These are phyloP conservation scores for Telenomus remus DNA, from an alignment of 1,140 invertebrate genomes.

Conservation along the genomic window DNA sequence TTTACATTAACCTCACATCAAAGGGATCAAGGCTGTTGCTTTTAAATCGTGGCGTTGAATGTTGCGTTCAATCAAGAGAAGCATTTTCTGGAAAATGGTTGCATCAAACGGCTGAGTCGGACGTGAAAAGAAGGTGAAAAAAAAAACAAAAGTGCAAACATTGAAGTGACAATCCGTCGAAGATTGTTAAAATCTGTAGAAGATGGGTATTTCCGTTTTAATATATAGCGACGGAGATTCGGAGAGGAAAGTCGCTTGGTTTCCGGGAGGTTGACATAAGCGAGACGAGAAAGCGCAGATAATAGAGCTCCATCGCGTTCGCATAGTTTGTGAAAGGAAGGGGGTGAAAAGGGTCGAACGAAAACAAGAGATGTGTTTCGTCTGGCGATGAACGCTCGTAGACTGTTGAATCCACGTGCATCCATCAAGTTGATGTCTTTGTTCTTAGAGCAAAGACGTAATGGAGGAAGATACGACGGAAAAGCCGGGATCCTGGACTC, in stretches of 20 bases:
- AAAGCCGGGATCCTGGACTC: constrained; percentile 60
- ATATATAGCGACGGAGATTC: constrained; percentile 46
- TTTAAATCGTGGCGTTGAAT: constrained; percentile 27
- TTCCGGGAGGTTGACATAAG: constrained; percentile 53
- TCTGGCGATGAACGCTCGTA: constrained; percentile 68
- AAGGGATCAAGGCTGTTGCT: constrained; percentile 8
- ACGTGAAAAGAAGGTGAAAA: constrained; percentile 31
- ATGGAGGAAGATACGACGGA: constrained; percentile 59
- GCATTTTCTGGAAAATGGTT: constrained; percentile 15
- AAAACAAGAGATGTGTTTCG: constrained; percentile 70
- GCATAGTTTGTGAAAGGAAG: constrained; percentile 32
- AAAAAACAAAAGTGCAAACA: constrained; percentile 45
- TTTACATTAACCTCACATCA: constrained; percentile 14
- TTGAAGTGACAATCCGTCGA: constrained; percentile 39
- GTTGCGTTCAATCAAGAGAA: constrained; percentile 33
- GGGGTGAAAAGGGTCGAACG: constrained; percentile 59
- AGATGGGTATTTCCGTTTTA: constrained; percentile 22
- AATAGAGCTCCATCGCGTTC: constrained; percentile 55
- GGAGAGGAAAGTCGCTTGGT: constrained; percentile 50
- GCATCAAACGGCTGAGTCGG: constrained; percentile 34
- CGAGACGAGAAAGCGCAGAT: constrained; percentile 51
- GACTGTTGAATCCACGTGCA: constrained; percentile 61
- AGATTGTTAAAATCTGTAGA: constrained; percentile 43
- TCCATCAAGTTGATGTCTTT: constrained; percentile 71
- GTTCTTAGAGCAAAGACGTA: constrained; percentile 61